Evolutionary conservation across 2,888 invertebrate species (phyloP).

Genomic region (Galerucella nymphaeae): DNA sequence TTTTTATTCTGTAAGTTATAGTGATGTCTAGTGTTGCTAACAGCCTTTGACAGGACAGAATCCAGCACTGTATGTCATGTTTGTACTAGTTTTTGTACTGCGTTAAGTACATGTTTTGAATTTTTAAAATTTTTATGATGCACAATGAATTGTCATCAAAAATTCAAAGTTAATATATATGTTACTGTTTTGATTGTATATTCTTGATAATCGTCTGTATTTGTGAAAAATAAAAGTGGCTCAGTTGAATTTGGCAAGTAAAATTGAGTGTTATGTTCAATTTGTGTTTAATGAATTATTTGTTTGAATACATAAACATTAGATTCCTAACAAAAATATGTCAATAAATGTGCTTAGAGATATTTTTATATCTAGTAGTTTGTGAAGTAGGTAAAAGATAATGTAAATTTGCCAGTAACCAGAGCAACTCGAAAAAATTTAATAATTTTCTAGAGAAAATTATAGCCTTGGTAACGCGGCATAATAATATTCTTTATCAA

Average conservation of each 20-base stretch:
- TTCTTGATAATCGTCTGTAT: background rate
- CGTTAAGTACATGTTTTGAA: background rate
- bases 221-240: background rate
- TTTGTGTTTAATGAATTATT: too few relatives aligned
- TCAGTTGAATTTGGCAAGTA: too few relatives aligned
- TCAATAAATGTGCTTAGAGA: too few relatives aligned
- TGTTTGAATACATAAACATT: too few relatives aligned
- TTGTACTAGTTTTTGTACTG: background rate
- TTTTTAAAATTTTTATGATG: background rate
- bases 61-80: constrained; percentile 1
- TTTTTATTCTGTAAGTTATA: constrained; percentile 3
- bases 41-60: constrained; percentile 15
- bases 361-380: too few relatives aligned
- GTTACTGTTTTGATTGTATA: background rate
- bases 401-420: background rate
- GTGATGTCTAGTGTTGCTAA: constrained; percentile 39
- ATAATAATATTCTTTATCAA: too few relatives aligned
- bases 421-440: background rate
- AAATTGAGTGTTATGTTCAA: too few relatives aligned
- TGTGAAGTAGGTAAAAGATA: too few relatives aligned
- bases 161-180: background rate
- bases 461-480: background rate
- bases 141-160: background rate
- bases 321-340: too few relatives aligned
- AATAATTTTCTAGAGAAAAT: background rate